Evolutionary conservation across 1,140 invertebrate genomes (phyloP), one percentile per base, ranked within the genome.

Genomic region (Bombus haemorrhoidalis): DNA sequence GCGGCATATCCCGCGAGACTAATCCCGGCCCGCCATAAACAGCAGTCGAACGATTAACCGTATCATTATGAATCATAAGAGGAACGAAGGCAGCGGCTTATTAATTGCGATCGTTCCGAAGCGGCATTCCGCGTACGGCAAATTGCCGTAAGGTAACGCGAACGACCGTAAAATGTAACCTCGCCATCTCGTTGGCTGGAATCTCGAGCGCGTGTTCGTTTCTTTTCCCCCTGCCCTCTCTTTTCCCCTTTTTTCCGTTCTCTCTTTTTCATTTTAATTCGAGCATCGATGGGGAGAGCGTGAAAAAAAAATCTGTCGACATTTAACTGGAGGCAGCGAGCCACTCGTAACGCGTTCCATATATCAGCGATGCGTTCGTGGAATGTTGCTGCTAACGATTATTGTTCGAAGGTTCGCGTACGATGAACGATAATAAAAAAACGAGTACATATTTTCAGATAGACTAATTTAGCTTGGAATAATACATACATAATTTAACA

Each of bases 1-100:
- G 59, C 47, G 66, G 59, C 32, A 39, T 22, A 32, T 28, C 22
- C 71, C 39, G 47, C 64, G 37, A 74, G 78, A 66, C 86, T 81
- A 82, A 74, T 82, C 43, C 37, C 10, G 34, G 34, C 41, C 57
- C 18, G 66, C n/a, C 53, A 74, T 73, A 74, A 82, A 82, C 71
- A 74, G 66, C 79, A 64, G 41, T 75, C 81, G 71, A 64, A 79
- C 71, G 72, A 72, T 87, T 84, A 62, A 87, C 73, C 80, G 68
- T 79, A 87, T 87, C 69, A 86, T 83, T 83, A 79, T 79, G 47
- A 64, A 79, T 85, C 86, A 64, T 86, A 83, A 83, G 57, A 59
- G 32, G 39, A 43, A 43, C 66, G 39, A 57, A 32, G 47, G n/a
- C 68, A 59, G 59, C 8, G 47, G 77, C 73, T 88, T 83, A 79